Conservation (phyloP, 2,888 invertebrate species). For the Phanerotoma sp. region DNA sequence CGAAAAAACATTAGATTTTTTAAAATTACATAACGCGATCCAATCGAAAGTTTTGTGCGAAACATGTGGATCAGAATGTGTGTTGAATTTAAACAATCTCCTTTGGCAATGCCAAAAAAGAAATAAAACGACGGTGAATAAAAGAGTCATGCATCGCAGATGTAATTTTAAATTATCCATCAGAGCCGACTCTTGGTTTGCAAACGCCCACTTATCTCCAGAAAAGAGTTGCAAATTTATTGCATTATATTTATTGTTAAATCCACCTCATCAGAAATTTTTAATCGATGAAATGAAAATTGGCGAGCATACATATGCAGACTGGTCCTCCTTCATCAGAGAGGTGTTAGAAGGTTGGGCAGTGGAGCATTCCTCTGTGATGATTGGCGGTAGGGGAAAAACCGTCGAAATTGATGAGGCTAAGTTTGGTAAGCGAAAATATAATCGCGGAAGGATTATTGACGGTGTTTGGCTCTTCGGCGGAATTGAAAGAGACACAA, state of each 20-base stretch:
- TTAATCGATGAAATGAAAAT: neutral
- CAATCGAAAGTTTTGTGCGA: no score
- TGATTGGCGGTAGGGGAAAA: constrained; percentile 3
- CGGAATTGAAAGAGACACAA: constrained; percentile 20
- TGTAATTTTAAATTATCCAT: neutral
- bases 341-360: neutral
- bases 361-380: neutral
- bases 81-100: no score
- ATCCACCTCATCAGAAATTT: neutral
- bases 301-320: neutral
- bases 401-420: constrained; percentile 29
- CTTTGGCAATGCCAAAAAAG: neutral
- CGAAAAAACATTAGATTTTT: no score
- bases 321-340: neutral
- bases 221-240: neutral
- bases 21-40: no score
- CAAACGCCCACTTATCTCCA: neutral
- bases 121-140: neutral
- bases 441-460: constrained; percentile 25
- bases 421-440: constrained; percentile 28
- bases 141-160: neutral
- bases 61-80: no score
- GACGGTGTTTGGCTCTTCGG: constrained; percentile 32
- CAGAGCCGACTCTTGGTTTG: neutral
- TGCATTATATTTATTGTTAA: neutral